These are phyloP conservation scores for Hypomecis punctinalis DNA, from an alignment of 2,888 invertebrate species.

Conservation along the genomic window DNA sequence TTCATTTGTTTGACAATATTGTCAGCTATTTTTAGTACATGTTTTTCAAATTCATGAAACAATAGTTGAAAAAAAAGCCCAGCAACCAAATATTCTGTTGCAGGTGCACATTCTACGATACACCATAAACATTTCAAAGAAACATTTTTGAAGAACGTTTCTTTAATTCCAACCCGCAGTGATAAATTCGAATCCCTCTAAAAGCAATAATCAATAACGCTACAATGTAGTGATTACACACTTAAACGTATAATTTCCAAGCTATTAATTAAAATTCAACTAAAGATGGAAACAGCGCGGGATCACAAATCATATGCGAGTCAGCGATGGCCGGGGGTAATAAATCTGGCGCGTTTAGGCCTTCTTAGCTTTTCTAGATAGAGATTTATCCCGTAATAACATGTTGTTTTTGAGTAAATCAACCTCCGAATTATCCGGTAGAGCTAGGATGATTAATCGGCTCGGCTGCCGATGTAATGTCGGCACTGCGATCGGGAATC, in stretches of 20 bases:
- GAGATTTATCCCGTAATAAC: constrained; percentile 85
- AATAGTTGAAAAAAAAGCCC: too few relatives aligned
- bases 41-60: too few relatives aligned
- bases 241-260: constrained; percentile 76
- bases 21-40: too few relatives aligned
- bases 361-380: constrained; percentile 85
- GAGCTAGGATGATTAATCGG: constrained; percentile 82
- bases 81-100: background rate
- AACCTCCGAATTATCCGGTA: constrained; percentile 85
- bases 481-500: constrained; percentile 41
- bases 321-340: constrained; percentile 72
- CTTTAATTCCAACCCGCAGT: constrained; percentile 44
- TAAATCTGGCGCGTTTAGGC: constrained; percentile 83
- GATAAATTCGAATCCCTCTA: constrained; percentile 67
- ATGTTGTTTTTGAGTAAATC: constrained; percentile 84
- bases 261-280: constrained; percentile 83
- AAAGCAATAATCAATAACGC: constrained; percentile 78
- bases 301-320: constrained; percentile 80
- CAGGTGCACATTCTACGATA: constrained; percentile 2
- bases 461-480: constrained; percentile 75
- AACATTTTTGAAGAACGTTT: constrained; percentile 28
- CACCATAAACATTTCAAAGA: constrained; percentile 13
- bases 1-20: too few relatives aligned
- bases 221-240: constrained; percentile 74
- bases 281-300: constrained; percentile 78